Evolutionary conservation across 2,113 vertebrate species (phyloP).

Genomic region (Anguilla rostrata): DNA sequence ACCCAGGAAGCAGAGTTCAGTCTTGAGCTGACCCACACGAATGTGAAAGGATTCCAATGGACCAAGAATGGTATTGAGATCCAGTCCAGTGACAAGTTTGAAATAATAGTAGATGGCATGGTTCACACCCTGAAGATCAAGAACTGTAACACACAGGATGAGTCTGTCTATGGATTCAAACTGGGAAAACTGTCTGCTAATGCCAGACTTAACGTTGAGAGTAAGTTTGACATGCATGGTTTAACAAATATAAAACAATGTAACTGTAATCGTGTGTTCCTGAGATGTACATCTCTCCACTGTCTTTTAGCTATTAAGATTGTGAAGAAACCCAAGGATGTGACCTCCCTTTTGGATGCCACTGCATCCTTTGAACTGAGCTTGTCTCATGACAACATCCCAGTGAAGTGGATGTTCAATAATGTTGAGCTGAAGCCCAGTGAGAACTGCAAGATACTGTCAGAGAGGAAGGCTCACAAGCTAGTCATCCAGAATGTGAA

Average conservation of each 20-base stretch:
- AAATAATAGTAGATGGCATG: constrained; percentile 78
- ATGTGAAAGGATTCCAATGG: constrained; percentile 91
- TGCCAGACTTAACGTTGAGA: constrained; percentile 92
- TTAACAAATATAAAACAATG: background rate
- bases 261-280: background rate
- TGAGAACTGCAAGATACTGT: constrained; percentile 83
- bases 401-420: constrained; percentile 90
- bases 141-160: constrained; percentile 80
- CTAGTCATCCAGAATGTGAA: constrained; percentile 85
- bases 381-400: constrained; percentile 90
- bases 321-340: constrained; percentile 95
- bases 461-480: constrained; percentile 93
- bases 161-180: constrained; percentile 94
- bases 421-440: constrained; percentile 86
- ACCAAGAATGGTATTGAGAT: constrained; percentile 91
- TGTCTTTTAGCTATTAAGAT: constrained; percentile 87
- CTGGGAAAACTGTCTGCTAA: constrained; percentile 91
- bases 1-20: constrained; percentile 90
- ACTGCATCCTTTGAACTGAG: constrained; percentile 92
- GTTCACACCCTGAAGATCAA: constrained; percentile 85
- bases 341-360: constrained; percentile 84
- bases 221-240: constrained; percentile 69
- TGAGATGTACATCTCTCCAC: background rate
- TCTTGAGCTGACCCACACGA: constrained; percentile 87
- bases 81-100: constrained; percentile 81